Conservation (phyloP, 2,113 vertebrate species). For the Chrysemys picta region DNA sequence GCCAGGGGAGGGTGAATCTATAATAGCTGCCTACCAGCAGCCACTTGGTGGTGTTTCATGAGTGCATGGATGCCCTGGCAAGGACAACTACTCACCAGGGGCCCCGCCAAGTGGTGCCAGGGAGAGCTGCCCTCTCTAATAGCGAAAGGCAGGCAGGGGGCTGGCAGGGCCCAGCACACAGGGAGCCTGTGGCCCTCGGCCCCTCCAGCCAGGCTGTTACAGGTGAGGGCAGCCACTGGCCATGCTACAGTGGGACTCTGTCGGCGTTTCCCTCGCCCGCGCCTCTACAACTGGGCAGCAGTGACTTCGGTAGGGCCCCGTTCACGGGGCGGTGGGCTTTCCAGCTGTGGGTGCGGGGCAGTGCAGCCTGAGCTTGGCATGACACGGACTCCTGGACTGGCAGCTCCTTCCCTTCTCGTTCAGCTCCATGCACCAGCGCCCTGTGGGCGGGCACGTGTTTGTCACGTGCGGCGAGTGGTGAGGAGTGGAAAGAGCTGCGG, state of each 20-base stretch:
- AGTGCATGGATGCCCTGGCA: not conserved
- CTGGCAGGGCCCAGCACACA: no score
- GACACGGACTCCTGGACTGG: not conserved
- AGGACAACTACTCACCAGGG: not conserved
- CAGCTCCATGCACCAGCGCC: not conserved
- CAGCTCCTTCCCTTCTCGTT: not conserved
- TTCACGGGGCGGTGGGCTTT: not conserved
- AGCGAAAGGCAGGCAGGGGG: not conserved
- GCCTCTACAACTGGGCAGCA: fast-evolving
- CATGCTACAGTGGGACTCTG: not conserved
- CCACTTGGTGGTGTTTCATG: fast-evolving
- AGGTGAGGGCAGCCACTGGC: not conserved
- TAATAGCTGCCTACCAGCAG: not conserved
- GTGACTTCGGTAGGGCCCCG: not conserved
- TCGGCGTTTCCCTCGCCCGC: fast-evolving
- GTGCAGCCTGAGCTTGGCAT: not conserved
- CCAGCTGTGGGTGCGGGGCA: not conserved
- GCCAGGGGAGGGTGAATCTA: fast-evolving
- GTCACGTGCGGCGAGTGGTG: not conserved
- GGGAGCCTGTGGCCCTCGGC: not conserved
- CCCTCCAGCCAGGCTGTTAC: not conserved
- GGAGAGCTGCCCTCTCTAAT: not conserved
- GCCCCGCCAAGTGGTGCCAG: not conserved
- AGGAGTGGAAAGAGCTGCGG: not conserved
- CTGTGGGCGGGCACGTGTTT: not conserved